Conservation (phyloP, 2,113 vertebrate species). For the Notarius quadriscutis region DNA sequence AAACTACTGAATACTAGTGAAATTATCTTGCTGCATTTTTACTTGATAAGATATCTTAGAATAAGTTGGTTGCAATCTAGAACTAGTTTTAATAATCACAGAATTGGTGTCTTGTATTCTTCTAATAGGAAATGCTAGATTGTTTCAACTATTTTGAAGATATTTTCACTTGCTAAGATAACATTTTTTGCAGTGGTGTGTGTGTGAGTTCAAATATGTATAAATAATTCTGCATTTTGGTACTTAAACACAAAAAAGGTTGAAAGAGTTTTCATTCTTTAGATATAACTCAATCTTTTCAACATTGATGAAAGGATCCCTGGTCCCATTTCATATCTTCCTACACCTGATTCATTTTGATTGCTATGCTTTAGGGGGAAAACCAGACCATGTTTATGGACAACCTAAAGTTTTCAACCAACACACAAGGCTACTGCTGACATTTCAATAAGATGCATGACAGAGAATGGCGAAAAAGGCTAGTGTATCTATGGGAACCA, state of each 20-base stretch:
- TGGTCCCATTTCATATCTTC: not conserved
- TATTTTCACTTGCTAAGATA: too few species aligned
- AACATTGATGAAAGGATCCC: not conserved
- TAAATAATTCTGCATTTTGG: not conserved
- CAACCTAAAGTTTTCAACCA: constrained; percentile 10
- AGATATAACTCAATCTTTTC: not conserved
- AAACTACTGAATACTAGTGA: too few species aligned
- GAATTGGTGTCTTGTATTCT: too few species aligned
- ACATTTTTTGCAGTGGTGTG: too few species aligned
- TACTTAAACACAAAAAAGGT: not conserved
- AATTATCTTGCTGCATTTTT: too few species aligned
- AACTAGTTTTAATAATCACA: too few species aligned
- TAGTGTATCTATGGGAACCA: not conserved
- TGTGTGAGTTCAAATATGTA: too few species aligned
- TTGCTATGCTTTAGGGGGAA: constrained; percentile 1
- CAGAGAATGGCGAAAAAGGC: not conserved
- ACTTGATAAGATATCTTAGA: too few species aligned
- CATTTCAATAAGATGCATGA: not conserved
- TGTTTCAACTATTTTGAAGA: too few species aligned
- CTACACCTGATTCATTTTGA: not conserved
- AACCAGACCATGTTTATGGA: not conserved
- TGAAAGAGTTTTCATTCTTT: not conserved
- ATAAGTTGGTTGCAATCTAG: too few species aligned
- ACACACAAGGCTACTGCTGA: not conserved
- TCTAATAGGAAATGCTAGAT: too few species aligned